Conservation (phyloP, 2,113 vertebrate genomes). For the Notothenia coriiceps region DNA sequence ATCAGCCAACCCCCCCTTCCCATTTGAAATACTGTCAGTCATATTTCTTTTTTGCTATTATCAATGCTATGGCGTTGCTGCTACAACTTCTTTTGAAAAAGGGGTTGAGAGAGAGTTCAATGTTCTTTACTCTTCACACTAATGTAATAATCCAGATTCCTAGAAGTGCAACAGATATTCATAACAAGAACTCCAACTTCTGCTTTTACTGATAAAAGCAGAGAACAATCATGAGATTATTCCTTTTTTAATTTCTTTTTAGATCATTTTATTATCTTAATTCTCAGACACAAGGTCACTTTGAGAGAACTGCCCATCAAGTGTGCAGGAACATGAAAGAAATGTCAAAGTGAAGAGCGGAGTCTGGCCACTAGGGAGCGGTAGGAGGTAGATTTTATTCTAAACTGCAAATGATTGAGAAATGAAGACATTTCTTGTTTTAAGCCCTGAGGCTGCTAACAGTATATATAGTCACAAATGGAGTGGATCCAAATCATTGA, state of each 20-base stretch:
- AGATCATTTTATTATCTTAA: conserved; percentile 31
- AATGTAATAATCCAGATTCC: conserved; percentile 1
- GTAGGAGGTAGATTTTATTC: conserved; percentile 35
- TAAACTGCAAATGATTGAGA: neutral
- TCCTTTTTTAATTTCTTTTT: conserved; percentile 22
- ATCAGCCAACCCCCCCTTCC: neutral
- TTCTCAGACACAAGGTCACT: conserved; percentile 68
- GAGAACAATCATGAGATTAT: conserved; percentile 76
- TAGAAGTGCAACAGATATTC: neutral
- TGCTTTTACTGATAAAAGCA: conserved; percentile 51
- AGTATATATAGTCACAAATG: neutral
- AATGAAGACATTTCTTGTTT: neutral
- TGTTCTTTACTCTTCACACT: neutral
- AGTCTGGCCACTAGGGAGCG: conserved; percentile 45
- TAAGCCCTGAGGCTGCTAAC: neutral
- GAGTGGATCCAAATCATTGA: neutral
- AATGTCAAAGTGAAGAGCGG: neutral
- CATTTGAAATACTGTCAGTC: neutral
- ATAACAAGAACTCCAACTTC: conserved; percentile 2
- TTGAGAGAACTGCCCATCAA: conserved; percentile 44
- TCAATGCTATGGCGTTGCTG: conserved; percentile 36
- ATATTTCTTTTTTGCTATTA: conserved; percentile 1
- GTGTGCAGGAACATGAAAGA: conserved; percentile 7
- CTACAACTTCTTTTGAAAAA: conserved; percentile 10
- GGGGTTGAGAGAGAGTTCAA: neutral